Base-by-base conservation (phyloP, 2,888 invertebrate species). In the Chymomyza procnemis region DNA sequence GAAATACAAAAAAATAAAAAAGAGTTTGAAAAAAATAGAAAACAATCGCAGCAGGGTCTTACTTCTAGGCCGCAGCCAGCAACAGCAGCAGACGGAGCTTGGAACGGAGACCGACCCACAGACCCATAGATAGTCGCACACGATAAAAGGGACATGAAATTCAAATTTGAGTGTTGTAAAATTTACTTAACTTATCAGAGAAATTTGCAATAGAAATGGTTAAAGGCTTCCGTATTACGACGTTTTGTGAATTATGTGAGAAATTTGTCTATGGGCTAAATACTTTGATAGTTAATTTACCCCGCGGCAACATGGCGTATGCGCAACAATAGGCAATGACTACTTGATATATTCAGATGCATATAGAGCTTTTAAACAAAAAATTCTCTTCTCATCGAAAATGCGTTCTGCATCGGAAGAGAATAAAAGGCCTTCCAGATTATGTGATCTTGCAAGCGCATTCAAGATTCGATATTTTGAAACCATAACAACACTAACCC, bases 101-200 rank as follows among this genome's bases (percentile, higher is more conserved):
- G 19, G 54, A 22, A 12, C 54, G 54, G 9, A 26, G 47, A 47
- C n/a, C 47, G 47, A 47, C 14, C 47, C 47, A 19, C 14, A 50
- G 50, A 18, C 18, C 50, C 50, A 64, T 62, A 78, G 82, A 83
- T 83, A 83, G 81, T 85, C 82, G 75, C 84, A 81, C 78, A 48
- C 81, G 87, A 87, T 87, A 88, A 87, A 87, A 88, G 87, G 87
- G 88, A 88, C 87, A 87, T 83, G 88, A 87, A 87, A 87, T 86
- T 87, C 80, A 87, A 87, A 87, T 87, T 88, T 88, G 80, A 80
- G 81, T 74, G 80, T 73, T 63, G 78, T 74, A 80, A 62, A 83
- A 79, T 79, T 79, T 77, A 75, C 69, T 72, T 61, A 61, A 82
- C 74, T 83, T 83, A 81, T 81, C 81, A 72, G 78, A 67, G 85